A percentile compares a stretch with the other conserved stretches of the same genome.
Conservation (phyloP, 2,113 vertebrate species). For the Dicerorhinus sumatrensis region DNA sequence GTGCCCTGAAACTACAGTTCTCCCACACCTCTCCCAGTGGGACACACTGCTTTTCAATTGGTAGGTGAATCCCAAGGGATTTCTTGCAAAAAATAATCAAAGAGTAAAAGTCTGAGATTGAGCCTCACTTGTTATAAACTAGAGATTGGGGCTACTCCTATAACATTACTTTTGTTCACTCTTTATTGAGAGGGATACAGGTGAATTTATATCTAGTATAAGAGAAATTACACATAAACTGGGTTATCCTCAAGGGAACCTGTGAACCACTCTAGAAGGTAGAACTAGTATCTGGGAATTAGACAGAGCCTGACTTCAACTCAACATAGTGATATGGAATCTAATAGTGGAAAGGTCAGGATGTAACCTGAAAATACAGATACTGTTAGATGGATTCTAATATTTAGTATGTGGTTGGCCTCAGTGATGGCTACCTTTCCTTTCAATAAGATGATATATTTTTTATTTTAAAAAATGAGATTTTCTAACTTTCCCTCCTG, state of each 20-base stretch:
- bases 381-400: not conserved
- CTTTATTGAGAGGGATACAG: conserved; percentile 30
- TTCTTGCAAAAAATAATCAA: conserved; percentile 35
- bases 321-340: not conserved
- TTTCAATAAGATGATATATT: not conserved
- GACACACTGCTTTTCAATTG: not conserved
- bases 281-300: not conserved
- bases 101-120: not conserved
- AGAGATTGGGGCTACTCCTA: not conserved
- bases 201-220: conserved; percentile 19
- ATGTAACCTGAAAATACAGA: conserved; percentile 17
- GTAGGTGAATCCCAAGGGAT: not conserved
- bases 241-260: not conserved
- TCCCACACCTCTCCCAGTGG: not conserved
- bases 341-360: conserved; percentile 6
- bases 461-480: not conserved
- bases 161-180: conserved; percentile 50
- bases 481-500: not conserved
- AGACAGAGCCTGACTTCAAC: not conserved
- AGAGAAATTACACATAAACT: conserved; percentile 1
- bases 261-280: not conserved
- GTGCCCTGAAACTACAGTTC: not conserved
- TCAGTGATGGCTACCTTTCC: not conserved
- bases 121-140: conserved; percentile 45
- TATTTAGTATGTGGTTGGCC: not conserved